Evolutionary conservation across 2,797 vertebrate genomes (phyloP).

Genomic region (Malurus splendens): DNA sequence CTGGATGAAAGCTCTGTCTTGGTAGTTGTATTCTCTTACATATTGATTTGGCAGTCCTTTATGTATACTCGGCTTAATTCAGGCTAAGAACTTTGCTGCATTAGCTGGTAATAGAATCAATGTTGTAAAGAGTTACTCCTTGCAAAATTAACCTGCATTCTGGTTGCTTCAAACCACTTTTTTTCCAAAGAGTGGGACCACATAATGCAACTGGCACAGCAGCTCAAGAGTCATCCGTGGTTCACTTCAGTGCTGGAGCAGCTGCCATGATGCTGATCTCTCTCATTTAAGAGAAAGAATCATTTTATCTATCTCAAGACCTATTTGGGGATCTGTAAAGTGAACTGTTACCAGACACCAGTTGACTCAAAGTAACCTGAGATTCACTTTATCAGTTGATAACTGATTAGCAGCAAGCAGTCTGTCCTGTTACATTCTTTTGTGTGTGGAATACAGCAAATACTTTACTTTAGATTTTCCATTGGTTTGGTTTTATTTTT

Average conservation of each 20-base stretch:
- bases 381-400: conserved; percentile 21
- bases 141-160: not conserved
- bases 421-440: not conserved
- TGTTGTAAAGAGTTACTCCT: not conserved
- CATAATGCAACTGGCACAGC: not conserved
- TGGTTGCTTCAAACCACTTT: not conserved
- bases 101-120: conserved; percentile 3
- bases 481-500: not conserved
- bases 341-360: conserved; percentile 23
- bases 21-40: not conserved
- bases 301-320: not conserved
- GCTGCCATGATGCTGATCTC: not conserved
- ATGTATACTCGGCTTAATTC: conserved; percentile 6
- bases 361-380: conserved; percentile 20
- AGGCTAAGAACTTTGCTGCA: conserved; percentile 10
- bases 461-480: not conserved
- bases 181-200: not conserved
- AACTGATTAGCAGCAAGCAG: not conserved
- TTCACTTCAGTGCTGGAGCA: not conserved
- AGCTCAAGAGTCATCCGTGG: not conserved
- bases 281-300: not conserved
- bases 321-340: not conserved
- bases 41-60: conserved; percentile 31
- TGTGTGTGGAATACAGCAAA: not conserved
- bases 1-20: not conserved